A percentile compares a stretch with the other conserved stretches of the same genome.
Evolutionary conservation across 2,888 invertebrate species (phyloP).

Genomic region (Athalia cordata): DNA sequence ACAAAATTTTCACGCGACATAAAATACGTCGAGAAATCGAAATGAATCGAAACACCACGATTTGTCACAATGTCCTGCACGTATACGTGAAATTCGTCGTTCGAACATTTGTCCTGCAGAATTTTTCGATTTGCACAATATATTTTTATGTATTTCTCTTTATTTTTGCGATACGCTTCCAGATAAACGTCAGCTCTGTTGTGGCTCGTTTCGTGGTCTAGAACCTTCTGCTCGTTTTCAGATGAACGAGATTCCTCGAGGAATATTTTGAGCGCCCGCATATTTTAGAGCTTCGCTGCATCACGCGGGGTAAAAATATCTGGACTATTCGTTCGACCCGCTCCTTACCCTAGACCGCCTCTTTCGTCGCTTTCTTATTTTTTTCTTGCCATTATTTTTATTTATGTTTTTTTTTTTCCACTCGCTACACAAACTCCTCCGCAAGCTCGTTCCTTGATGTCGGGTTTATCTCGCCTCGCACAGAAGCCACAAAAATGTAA

Average conservation of each 20-base stretch:
- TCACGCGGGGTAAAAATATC: constrained; percentile 46
- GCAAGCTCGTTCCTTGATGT: not conserved
- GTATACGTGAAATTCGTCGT: too few relatives aligned
- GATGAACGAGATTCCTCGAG: constrained; percentile 14
- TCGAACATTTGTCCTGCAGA: too few relatives aligned
- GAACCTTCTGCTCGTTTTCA: not conserved
- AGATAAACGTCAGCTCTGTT: too few relatives aligned
- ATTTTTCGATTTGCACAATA: too few relatives aligned
- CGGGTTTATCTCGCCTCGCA: not conserved
- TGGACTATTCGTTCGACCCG: constrained; percentile 47
- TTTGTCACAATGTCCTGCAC: too few relatives aligned
- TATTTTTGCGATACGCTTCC: too few relatives aligned
- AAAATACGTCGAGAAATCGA: too few relatives aligned
- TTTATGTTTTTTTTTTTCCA: not conserved
- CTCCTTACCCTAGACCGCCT: constrained; percentile 28
- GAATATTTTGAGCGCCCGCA: constrained; percentile 29
- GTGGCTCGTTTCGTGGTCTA: not conserved
- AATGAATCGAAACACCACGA: too few relatives aligned
- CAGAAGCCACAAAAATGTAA: not conserved
- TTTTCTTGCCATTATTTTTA: not conserved
- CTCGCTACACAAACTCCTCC: too few relatives aligned
- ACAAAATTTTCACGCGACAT: too few relatives aligned
- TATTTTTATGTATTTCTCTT: too few relatives aligned
- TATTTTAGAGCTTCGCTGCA: constrained; percentile 28
- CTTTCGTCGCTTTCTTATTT: constrained; percentile 25